A percentile compares a stretch with the other conserved stretches of the same genome.
Evolutionary conservation across 1,140 invertebrate species (phyloP).

Genomic region (Sinella curviseta): DNA sequence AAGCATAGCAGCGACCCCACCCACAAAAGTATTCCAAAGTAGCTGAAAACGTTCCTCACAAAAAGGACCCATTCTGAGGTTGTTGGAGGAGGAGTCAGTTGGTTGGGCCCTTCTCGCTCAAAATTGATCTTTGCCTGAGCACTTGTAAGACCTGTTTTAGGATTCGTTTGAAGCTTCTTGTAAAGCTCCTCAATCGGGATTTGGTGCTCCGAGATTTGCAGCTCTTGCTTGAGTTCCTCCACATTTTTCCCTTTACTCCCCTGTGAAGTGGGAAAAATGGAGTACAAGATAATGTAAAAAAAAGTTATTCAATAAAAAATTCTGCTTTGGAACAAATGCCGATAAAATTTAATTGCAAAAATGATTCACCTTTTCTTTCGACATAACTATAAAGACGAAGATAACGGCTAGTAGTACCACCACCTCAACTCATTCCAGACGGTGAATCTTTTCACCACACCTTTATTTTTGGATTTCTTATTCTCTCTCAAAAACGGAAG

Average conservation of each 20-base stretch:
- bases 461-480: no score
- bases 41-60: slow-evolving; percentile 95
- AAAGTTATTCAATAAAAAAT: no score
- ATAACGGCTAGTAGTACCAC: no score
- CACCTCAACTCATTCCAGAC: no score
- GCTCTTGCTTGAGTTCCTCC: slow-evolving; percentile 84
- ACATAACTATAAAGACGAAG: no score
- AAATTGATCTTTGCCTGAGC: slow-evolving; percentile 60
- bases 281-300: no score
- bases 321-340: no score
- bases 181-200: slow-evolving; percentile 92
- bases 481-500: no score
- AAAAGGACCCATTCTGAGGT: slow-evolving; percentile 98
- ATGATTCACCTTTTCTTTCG: no score
- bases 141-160: slow-evolving; percentile 65
- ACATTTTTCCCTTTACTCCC: background rate
- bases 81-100: slow-evolving; percentile 88
- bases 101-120: slow-evolving; percentile 71
- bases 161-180: slow-evolving; percentile 90
- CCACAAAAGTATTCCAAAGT: slow-evolving; percentile 93
- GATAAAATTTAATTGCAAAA: no score
- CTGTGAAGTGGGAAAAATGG: no score
- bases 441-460: no score
- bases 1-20: slow-evolving; percentile 96
- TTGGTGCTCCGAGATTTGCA: slow-evolving; percentile 97